Base-by-base conservation (phyloP, 2,888 invertebrate genomes). In the Atethmia centrago region DNA sequence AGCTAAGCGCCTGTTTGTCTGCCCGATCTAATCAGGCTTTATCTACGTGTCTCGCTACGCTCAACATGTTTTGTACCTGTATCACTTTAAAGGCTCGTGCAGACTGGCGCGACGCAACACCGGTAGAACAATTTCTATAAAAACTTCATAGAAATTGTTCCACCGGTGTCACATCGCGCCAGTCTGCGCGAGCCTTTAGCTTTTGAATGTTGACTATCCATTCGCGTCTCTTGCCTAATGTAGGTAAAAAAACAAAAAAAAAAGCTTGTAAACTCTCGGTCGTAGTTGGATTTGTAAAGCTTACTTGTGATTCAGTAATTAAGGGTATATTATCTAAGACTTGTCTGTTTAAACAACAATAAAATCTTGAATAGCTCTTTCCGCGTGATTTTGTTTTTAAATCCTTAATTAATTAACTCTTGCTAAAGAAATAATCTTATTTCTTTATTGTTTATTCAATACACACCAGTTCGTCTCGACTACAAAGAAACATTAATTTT, bases 401-500 rank as follows among this genome's bases (percentile, higher is more conserved):
- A 45, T 74, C 14, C 12, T 55, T 36, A 1, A 62, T 28, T 61
- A 47, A 47, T 62, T 21, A 73, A 36, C 19, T 36, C 2, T 21
- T 40, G 31, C 21, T 28, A 55, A 45, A 45, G 8, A 58, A 59
- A 36, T 45, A 28, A 47, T 40, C 45, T 7, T 36, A 28, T 36
- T 51, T 10, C 21, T 40, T 36, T 9, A 59, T 65, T 74, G 14
- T 75, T 61, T 10, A 75, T 28, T 40, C 40, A 75, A 74, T 58
- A 19, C 5, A 47, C 14, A 42, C 45, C 12, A 42, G 36, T 56
- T 40, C 9, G 4, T 31, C 49, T 73, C 25, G 25, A 19, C 0
- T 25, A 77, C 68, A 77, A 68, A 77, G 62, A 68, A 31, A 47
- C 45, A 28, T 40, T 49, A 55, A 42, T 74, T 45, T 42, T 45